These are phyloP conservation scores for Drosophila repleta DNA, from an alignment of 1,140 invertebrate species.

Conservation along the genomic window DNA sequence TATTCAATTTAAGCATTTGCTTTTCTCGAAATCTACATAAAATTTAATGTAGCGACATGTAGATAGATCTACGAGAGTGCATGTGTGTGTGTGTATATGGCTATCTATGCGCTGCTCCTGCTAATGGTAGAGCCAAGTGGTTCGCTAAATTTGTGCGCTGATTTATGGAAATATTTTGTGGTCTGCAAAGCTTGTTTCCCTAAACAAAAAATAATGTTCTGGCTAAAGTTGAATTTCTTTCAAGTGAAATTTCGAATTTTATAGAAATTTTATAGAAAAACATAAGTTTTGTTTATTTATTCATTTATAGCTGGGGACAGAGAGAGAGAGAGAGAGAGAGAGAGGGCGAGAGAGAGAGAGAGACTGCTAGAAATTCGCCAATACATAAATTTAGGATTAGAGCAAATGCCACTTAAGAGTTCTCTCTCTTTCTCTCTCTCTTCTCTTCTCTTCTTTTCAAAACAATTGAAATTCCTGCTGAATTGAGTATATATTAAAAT, in stretches of 20 bases:
- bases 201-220: constrained; percentile 20
- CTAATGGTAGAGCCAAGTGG: constrained; percentile 38
- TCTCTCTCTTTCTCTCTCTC: no score
- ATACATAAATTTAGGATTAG: no score
- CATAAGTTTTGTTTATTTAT: not conserved
- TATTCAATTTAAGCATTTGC: constrained; percentile 34
- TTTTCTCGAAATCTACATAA: constrained; percentile 37
- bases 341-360: no score
- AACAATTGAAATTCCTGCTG: no score
- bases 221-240: not conserved
- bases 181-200: constrained; percentile 30
- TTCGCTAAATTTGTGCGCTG: constrained; percentile 65
- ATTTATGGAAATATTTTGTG: constrained; percentile 66
- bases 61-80: constrained; percentile 9
- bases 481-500: no score
- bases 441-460: no score
- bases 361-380: no score
- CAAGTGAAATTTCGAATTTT: not conserved
- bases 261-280: not conserved
- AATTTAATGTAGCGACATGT: constrained; percentile 55
- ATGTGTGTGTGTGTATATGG: no score
- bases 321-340: no score
- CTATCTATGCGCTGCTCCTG: constrained; percentile 48
- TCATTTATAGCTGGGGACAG: no score
- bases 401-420: no score